These are phyloP conservation scores for Tetragnatha montana DNA, from an alignment of 2,888 invertebrate genomes.

Conservation along the genomic window DNA sequence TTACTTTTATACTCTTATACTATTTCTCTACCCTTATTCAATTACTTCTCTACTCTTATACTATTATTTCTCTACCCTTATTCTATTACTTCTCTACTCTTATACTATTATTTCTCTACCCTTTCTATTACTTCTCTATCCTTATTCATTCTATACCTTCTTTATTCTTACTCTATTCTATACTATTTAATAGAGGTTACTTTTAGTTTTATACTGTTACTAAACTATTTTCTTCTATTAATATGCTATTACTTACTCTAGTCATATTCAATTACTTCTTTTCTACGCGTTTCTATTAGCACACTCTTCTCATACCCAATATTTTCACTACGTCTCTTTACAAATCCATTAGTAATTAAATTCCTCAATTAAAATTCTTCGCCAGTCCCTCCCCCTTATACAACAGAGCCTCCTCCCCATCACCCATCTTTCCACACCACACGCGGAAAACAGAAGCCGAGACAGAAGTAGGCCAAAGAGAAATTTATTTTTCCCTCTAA, in stretches of 20 bases:
- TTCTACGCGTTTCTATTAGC: neutral
- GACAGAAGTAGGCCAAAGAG: neutral
- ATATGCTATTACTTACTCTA: neutral
- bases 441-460: neutral
- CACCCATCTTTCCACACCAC: neutral
- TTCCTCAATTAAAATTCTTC: too few relatives aligned
- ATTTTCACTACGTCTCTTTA: too few relatives aligned
- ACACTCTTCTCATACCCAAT: too few relatives aligned
- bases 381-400: too few relatives aligned
- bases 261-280: neutral
- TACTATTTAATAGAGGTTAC: too few relatives aligned
- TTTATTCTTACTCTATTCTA: too few relatives aligned
- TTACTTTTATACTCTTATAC: too few relatives aligned
- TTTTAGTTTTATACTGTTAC: neutral
- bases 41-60: neutral
- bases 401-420: too few relatives aligned
- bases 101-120: neutral
- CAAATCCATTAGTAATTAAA: too few relatives aligned
- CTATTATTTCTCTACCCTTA: neutral
- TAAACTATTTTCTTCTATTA: neutral
- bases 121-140: neutral
- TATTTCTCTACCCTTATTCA: neutral
- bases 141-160: too few relatives aligned
- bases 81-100: neutral
- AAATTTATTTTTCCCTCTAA: slow-evolving; percentile 28